Evolutionary conservation across 2,113 vertebrate species (phyloP).

Genomic region (Leucopsar rothschildi): DNA sequence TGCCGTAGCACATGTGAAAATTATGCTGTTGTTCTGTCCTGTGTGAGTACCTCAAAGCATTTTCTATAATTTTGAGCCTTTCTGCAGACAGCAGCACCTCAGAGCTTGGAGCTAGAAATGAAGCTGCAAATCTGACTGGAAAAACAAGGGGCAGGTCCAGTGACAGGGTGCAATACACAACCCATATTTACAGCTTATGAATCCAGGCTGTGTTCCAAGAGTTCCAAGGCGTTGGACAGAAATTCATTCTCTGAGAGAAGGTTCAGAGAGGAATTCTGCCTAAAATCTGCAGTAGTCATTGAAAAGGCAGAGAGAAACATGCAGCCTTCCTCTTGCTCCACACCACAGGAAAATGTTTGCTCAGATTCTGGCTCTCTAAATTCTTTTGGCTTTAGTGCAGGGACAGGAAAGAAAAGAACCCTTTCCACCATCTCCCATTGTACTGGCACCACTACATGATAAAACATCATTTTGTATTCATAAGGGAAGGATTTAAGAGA

Average conservation of each 20-base stretch:
- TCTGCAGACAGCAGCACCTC: not conserved
- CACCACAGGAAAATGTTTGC: not conserved
- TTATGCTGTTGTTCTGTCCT: not conserved
- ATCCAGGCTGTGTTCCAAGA: not conserved
- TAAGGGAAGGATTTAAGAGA: not conserved
- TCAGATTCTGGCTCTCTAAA: not conserved
- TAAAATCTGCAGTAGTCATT: not conserved
- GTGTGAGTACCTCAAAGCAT: not conserved
- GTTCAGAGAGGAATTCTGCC: not conserved
- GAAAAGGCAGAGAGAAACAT: not conserved
- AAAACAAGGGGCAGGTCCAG: not conserved
- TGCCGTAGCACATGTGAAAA: not conserved
- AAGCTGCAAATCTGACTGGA: not conserved
- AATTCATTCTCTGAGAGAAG: not conserved
- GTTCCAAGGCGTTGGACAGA: not conserved
- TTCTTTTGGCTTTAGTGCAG: not conserved
- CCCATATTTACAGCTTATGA: not conserved
- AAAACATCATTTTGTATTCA: not conserved
- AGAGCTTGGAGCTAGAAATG: not conserved
- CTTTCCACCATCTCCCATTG: not conserved
- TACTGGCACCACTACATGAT: not conserved
- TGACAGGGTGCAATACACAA: not conserved
- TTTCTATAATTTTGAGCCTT: not conserved
- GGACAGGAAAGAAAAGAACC: not conserved
- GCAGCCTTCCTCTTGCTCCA: not conserved